Base-by-base conservation (phyloP, 53 echinoderm and acorn worm genomes). In the Temnopleurus reevesii region DNA sequence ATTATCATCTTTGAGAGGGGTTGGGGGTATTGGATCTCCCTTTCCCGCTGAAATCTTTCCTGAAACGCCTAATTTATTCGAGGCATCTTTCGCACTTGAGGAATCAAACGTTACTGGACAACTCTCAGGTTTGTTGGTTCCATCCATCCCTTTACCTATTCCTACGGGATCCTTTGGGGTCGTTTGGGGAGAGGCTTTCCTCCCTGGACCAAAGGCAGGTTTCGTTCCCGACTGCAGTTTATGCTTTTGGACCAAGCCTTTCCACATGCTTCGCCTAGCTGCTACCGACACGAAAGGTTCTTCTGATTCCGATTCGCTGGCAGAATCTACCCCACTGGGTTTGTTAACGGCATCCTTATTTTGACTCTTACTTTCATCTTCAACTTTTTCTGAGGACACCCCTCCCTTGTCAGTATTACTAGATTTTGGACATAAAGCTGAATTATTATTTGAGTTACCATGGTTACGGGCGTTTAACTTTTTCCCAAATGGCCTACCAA, bases 241-340 rank as follows among this genome's bases (percentile, higher is more conserved):
- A 25, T 87, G 88, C 55, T 87, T 87, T 34, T 87, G 64, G 24
- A 87, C 88, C 30, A 87, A 53, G 0, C 71, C 88, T 36, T 64
- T 33, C 88, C 88, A 87, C 51, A 45, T 44, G 18, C 15, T 61
- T 19, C 88, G 64, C 51, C 27, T 60, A 5, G 36, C 88, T 30
- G 88, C 18, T 21, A 66, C 46, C 1, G 88, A 45, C 88, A 87
- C 4, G 51, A 13, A 87, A 1, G 44, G 45, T 55, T 87, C 51
- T 12, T 87, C 66, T 31, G 45, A 17, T 38, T 87, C 88, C 0
- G 88, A 66, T 13, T 87, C 71, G 41, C 71, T 71, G 33, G 21
- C 2, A 45, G 59, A 44, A 36, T 86, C 46, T 5, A 28, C 58
- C 10, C 30, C 86, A 17, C 7, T 15, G 1, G 44, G 12, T 83